Evolutionary conservation across 2,113 vertebrate species (phyloP).

Genomic region (Calidris pygmaea): DNA sequence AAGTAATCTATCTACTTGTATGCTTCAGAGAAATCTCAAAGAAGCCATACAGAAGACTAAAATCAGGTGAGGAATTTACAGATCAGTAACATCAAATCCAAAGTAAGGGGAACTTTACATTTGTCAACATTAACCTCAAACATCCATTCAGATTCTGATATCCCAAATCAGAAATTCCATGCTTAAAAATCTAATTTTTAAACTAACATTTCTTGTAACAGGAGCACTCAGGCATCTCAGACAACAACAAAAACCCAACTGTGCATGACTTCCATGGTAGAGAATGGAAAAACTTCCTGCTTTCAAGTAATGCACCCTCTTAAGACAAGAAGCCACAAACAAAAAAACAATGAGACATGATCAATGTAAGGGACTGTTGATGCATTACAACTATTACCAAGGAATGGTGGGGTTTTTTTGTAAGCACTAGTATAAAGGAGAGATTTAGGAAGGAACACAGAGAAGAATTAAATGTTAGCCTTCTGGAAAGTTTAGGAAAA

Average conservation of each 20-base stretch:
- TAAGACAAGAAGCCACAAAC: background rate
- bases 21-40: background rate
- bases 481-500: background rate
- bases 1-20: background rate
- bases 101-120: background rate
- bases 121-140: background rate
- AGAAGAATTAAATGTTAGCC: background rate
- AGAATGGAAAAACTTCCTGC: background rate
- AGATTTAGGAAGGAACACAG: background rate
- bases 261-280: background rate
- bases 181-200: background rate
- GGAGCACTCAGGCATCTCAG: background rate
- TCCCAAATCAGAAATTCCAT: background rate
- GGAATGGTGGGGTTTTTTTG: background rate
- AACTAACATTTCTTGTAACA: background rate
- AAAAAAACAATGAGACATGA: background rate
- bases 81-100: background rate
- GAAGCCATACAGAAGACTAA: background rate
- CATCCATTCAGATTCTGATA: background rate
- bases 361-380: background rate
- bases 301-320: background rate
- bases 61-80: background rate
- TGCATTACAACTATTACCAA: background rate
- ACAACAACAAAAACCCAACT: background rate
- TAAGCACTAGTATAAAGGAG: background rate